These are phyloP conservation scores for Solenopsis fugax DNA, from an alignment of 1,140 invertebrate genomes.

Conservation along the genomic window DNA sequence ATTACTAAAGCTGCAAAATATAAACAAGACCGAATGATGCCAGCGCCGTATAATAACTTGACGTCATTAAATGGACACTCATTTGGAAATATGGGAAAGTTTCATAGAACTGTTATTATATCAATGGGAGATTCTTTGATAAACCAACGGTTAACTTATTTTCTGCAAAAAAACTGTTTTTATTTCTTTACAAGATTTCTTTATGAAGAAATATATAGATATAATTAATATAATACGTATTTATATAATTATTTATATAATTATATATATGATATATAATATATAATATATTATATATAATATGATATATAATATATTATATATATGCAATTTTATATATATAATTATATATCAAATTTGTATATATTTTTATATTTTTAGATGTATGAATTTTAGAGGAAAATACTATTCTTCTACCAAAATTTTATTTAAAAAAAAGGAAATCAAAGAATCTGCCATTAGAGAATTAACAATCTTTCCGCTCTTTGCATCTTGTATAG, in stretches of 20 bases:
- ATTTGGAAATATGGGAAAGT: too few relatives aligned
- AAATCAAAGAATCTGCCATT: constrained; percentile 30
- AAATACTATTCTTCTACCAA: neutral
- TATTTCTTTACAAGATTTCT: constrained; percentile 13
- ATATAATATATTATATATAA: too few relatives aligned
- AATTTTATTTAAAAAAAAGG: constrained; percentile 13
- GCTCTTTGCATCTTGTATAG: neutral
- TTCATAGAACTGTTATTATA: neutral
- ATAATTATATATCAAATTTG: too few relatives aligned
- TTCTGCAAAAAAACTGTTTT: neutral
- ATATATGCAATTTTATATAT: too few relatives aligned
- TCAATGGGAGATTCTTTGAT: constrained; percentile 23
- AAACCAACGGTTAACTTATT: neutral
- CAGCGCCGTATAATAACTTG: too few relatives aligned
- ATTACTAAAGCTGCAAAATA: too few relatives aligned
- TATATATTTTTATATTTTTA: constrained; percentile 22
- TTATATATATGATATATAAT: too few relatives aligned
- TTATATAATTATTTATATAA: too few relatives aligned
- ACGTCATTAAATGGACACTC: too few relatives aligned
- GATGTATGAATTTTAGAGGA: neutral
- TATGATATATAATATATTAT: too few relatives aligned
- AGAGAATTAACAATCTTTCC: constrained; percentile 24
- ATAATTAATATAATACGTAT: too few relatives aligned
- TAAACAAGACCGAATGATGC: too few relatives aligned
- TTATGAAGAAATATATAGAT: neutral